A percentile compares a stretch with the other conserved stretches of the same genome.
phyloP scores from a whole-genome alignment of 2,113 vertebrate species.

The Triplophysa tibetana region DNA sequence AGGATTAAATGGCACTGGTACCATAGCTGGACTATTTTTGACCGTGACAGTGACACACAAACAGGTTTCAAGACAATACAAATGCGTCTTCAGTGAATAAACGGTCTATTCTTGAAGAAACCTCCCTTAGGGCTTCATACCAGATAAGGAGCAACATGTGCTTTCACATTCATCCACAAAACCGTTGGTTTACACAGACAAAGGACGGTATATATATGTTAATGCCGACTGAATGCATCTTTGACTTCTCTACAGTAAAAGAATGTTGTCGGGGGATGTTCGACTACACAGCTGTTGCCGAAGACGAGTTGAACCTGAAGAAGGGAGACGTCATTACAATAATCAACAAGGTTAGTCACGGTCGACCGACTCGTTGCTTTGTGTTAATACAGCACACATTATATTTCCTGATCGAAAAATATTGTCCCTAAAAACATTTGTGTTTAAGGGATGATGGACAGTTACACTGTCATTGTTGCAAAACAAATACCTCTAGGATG shows the following conservation, averaged over 20 bases:
- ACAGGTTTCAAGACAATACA: not conserved
- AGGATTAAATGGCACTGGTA: not conserved
- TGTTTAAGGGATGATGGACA: too few relatives aligned
- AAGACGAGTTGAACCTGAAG: slow-evolving; percentile 78
- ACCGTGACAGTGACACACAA: not conserved
- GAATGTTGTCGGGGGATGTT: slow-evolving; percentile 82
- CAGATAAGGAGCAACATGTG: not conserved
- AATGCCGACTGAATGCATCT: not conserved
- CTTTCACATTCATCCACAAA: slow-evolving; percentile 6
- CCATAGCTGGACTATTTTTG: not conserved
- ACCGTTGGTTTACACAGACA: not conserved
- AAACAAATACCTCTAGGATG: too few relatives aligned
- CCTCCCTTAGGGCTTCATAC: not conserved
- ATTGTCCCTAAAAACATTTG: too few relatives aligned
- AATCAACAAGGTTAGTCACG: slow-evolving; percentile 76
- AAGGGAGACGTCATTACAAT: slow-evolving; percentile 76
- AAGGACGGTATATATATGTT: not conserved
- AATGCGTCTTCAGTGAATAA: not conserved
- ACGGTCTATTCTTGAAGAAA: not conserved
- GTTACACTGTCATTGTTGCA: too few relatives aligned
- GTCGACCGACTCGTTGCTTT: not conserved
- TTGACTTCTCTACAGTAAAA: slow-evolving; percentile 54
- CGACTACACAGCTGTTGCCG: slow-evolving; percentile 72
- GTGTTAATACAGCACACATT: not conserved
- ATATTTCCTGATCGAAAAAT: not conserved